phyloP scores from a whole-genome alignment of 1,140 invertebrate genomes.

The Papilio polytes region DNA sequence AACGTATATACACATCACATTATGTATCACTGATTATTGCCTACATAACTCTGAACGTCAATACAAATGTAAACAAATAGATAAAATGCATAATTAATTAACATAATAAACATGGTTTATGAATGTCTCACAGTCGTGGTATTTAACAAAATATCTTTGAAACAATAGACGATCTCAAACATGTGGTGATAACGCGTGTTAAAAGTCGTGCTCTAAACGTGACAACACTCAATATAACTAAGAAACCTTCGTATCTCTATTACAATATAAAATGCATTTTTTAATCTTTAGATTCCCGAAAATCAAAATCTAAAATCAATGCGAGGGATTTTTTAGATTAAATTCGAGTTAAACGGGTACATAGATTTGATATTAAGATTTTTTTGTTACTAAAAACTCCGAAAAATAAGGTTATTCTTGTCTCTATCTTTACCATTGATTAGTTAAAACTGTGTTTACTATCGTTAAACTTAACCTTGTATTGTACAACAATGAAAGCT shows the following conservation, averaged over 20 bases:
- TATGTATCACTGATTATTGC: background rate
- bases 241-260: background rate
- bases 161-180: background rate
- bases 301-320: background rate
- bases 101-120: background rate
- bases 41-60: background rate
- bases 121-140: background rate
- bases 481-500: background rate
- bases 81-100: background rate
- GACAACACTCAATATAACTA: background rate
- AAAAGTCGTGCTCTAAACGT: background rate
- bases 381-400: background rate
- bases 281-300: background rate
- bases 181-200: background rate
- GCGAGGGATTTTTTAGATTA: background rate
- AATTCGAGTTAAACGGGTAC: background rate
- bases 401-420: background rate
- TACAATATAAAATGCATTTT: background rate
- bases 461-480: background rate
- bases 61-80: background rate
- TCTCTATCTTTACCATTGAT: conserved; percentile 4
- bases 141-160: background rate
- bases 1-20: background rate
- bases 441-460: background rate
- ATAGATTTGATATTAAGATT: no score